Evolutionary conservation across 2,113 vertebrate species (phyloP).

Genomic region (Choloepus hoffmanni): DNA sequence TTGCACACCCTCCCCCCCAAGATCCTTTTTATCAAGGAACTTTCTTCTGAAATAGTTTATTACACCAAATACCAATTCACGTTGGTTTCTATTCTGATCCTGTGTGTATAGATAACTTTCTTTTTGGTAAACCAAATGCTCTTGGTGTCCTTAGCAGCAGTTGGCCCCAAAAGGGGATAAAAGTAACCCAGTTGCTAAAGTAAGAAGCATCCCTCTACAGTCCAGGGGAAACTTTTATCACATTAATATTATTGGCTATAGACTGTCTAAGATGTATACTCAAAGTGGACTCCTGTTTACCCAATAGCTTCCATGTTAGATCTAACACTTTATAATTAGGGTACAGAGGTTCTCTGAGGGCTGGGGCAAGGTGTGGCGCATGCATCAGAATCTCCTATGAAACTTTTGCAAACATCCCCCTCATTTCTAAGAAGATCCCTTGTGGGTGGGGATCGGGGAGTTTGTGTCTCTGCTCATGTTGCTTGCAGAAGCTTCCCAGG

Average conservation of each 20-base stretch:
- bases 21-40: not conserved
- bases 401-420: not conserved
- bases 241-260: not conserved
- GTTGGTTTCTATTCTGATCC: conserved; percentile 12
- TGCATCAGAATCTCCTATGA: not conserved
- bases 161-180: not conserved
- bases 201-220: not conserved
- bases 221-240: not conserved
- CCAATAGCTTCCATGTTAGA: not conserved
- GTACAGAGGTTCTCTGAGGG: not conserved
- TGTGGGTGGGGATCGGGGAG: not conserved
- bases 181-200: not conserved
- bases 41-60: conserved; percentile 15
- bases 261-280: not conserved
- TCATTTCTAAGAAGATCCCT: not conserved
- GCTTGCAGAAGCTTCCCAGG: not conserved
- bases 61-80: not conserved
- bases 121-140: conserved; percentile 6
- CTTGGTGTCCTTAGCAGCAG: not conserved
- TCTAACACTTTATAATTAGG: not conserved
- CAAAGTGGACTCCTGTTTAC: not conserved
- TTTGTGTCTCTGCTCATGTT: not conserved
- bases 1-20: not conserved
- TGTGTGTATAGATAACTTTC: not conserved
- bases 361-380: accelerated